phyloP scores from a whole-genome alignment of 2,797 vertebrate genomes.

The Bufotes viridis region DNA sequence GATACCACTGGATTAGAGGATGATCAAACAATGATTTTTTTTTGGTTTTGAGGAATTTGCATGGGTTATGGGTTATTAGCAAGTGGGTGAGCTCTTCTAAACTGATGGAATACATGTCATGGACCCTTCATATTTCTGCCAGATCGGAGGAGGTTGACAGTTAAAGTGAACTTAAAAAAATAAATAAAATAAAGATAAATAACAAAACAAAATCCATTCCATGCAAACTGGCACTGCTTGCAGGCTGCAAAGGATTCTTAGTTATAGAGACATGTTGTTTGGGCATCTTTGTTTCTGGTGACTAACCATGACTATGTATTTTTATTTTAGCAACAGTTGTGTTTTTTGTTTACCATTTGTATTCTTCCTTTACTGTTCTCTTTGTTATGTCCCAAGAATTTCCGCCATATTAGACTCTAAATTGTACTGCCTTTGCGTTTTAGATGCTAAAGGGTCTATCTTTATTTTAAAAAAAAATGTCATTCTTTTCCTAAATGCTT shows the following conservation, averaged over 20 bases:
- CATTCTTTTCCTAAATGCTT: not conserved
- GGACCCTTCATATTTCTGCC: not conserved
- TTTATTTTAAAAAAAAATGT: not conserved
- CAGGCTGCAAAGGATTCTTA: conserved; percentile 76
- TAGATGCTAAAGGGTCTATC: not conserved
- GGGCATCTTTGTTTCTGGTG: not conserved
- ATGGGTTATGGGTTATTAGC: not conserved
- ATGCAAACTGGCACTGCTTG: conserved; percentile 83
- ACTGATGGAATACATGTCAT: not conserved
- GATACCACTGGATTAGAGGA: not conserved
- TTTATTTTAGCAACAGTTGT: not conserved
- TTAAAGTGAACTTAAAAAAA: not conserved
- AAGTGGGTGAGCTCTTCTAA: not conserved
- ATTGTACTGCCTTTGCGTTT: not conserved
- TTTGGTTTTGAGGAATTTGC: no score
- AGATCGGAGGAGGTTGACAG: not conserved
- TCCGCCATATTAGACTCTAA: not conserved
- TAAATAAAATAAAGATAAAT: not conserved
- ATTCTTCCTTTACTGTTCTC: not conserved
- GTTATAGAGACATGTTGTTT: conserved; percentile 1
- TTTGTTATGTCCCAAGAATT: not conserved
- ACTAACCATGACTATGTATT: not conserved
- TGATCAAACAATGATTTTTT: not conserved
- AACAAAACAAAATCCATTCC: conserved; percentile 75
- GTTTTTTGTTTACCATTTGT: not conserved